phyloP scores from a whole-genome alignment of 37 sponge, comb jelly and placozoan genomes.

The Tethya wilhelma region DNA sequence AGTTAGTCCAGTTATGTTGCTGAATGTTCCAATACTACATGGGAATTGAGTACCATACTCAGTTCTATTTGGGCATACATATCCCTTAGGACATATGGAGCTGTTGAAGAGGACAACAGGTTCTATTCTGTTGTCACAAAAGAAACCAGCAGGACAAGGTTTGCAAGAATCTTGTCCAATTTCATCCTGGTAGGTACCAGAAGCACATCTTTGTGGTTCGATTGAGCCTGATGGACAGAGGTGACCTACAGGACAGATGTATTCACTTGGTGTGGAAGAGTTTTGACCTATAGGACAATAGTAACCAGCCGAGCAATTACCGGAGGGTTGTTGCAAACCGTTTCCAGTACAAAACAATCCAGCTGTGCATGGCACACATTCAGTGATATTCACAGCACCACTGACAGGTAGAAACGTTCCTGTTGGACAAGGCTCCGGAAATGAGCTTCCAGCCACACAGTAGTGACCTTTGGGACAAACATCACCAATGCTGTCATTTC shows the following conservation, averaged over 20 bases:
- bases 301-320: not conserved
- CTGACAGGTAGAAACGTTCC: not conserved
- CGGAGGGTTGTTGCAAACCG: not conserved
- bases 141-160: not conserved
- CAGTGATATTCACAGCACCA: not conserved
- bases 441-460: not conserved
- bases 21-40: constrained; percentile 6
- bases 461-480: not conserved
- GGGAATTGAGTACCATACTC: not conserved
- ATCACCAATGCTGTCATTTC: not conserved
- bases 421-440: not conserved
- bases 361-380: not conserved
- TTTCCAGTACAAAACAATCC: not conserved
- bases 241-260: constrained; percentile 14
- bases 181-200: constrained; percentile 4
- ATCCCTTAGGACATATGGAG: constrained; percentile 10
- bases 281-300: not conserved
- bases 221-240: not conserved
- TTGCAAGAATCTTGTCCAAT: not conserved
- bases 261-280: not conserved
- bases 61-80: not conserved
- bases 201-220: not conserved
- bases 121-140: not conserved
- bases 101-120: constrained; percentile 4
- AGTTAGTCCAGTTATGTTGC: not conserved